Percentiles rank a stretch among this genome's conserved stretches.
phyloP scores from a whole-genome alignment of 2,113 vertebrate genomes.

The Podarcis cretensis region DNA sequence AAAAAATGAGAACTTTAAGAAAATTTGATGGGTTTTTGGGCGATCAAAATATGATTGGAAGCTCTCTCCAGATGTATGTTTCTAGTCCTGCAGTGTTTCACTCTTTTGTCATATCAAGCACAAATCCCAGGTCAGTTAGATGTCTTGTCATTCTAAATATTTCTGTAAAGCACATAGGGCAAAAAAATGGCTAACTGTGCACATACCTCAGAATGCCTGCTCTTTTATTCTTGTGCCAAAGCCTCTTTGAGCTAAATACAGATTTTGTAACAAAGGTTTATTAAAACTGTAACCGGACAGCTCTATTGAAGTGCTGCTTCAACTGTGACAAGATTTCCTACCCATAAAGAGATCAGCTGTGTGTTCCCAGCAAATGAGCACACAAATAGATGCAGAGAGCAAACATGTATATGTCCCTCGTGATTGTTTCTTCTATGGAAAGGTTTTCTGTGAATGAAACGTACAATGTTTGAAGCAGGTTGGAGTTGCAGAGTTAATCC shows the following conservation, averaged over 20 bases:
- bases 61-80: neutral
- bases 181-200: constrained; percentile 24
- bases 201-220: constrained; percentile 30
- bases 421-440: neutral
- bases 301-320: neutral
- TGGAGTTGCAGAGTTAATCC: too few relatives aligned
- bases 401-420: neutral
- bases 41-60: neutral
- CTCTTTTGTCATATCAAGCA: accelerated
- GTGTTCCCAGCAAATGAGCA: neutral
- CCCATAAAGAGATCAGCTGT: neutral
- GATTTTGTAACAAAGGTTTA: constrained; percentile 40
- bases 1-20: neutral
- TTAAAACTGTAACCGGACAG: neutral
- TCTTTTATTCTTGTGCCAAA: constrained; percentile 71
- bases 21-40: neutral
- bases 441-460: neutral
- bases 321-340: neutral
- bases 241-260: constrained; percentile 58
- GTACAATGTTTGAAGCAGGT: neutral
- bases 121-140: neutral
- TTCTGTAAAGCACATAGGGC: constrained; percentile 15
- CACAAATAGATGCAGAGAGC: neutral
- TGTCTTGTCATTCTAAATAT: constrained; percentile 24
- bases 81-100: accelerated